Evolutionary conservation across 2,888 invertebrate genomes (phyloP).

Genomic region (Ichneumon xanthorius): DNA sequence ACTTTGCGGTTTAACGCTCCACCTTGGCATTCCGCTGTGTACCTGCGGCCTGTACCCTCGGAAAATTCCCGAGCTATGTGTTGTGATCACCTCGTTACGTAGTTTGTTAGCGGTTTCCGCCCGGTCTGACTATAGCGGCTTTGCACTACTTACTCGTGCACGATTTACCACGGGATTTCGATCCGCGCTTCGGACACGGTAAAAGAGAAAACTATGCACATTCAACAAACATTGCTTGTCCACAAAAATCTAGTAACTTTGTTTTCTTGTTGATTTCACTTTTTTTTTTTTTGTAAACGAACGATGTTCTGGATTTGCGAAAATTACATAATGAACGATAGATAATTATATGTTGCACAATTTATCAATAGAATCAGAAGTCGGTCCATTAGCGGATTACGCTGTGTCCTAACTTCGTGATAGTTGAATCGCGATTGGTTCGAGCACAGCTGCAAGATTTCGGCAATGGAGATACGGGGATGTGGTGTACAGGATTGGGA

Average conservation of each 20-base stretch:
- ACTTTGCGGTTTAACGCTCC: neutral
- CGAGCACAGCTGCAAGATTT: conserved; percentile 15
- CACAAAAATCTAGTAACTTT: neutral
- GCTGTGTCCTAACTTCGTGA: neutral
- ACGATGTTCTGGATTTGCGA: too few species aligned
- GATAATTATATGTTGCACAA: neutral
- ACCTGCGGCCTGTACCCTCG: neutral
- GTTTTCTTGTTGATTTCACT: neutral
- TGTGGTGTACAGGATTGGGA: neutral
- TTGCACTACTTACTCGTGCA: conserved; percentile 55
- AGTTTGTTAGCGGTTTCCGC: neutral
- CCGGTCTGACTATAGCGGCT: conserved; percentile 58
- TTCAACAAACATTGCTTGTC: neutral
- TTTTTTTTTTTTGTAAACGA: neutral
- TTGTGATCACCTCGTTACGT: neutral
- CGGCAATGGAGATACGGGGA: neutral
- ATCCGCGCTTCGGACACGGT: neutral
- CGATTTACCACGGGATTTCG: neutral
- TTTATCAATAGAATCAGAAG: neutral
- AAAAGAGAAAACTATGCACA: neutral
- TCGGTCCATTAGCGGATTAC: neutral
- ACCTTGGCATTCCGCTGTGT: conserved; percentile 9
- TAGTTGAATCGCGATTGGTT: conserved; percentile 8
- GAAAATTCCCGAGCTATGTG: conserved; percentile 8
- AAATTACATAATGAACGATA: neutral